phyloP scores from a whole-genome alignment of 2,888 invertebrate species.

The Drosophila nr. fundita region DNA sequence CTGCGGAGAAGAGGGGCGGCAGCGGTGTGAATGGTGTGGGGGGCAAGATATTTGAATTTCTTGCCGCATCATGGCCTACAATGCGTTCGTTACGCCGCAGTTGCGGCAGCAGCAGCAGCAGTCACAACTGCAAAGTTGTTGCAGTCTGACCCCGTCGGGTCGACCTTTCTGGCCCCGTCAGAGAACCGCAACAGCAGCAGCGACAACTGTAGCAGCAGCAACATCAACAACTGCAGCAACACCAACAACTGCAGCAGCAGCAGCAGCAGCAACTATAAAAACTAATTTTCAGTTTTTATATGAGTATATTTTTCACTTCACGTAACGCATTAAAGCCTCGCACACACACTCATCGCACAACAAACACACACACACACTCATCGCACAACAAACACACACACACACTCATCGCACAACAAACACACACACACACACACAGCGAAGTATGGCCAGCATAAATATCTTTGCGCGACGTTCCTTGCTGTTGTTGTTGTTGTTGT shows the following conservation, averaged over 20 bases:
- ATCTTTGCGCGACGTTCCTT: conserved; percentile 26
- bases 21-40: not conserved
- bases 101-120: conserved; percentile 16
- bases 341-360: conserved; percentile 30
- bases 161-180: conserved; percentile 52
- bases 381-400: conserved; percentile 21
- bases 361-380: conserved; percentile 15
- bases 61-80: conserved; percentile 72
- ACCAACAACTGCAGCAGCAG: conserved; percentile 40
- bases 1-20: not conserved
- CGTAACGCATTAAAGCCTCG: conserved; percentile 56
- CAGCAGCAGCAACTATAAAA: conserved; percentile 36
- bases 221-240: conserved; percentile 13
- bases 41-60: conserved; percentile 49
- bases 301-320: conserved; percentile 56
- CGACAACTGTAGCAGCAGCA: conserved; percentile 42
- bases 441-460: conserved; percentile 41
- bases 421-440: conserved; percentile 1
- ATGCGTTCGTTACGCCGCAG: conserved; percentile 64
- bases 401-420: conserved; percentile 26
- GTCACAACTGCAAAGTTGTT: conserved; percentile 2
- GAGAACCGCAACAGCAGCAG: conserved; percentile 40
- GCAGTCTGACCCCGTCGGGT: conserved; percentile 28
- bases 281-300: conserved; percentile 71
- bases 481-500: conserved; percentile 22